These are phyloP conservation scores for Anguilla marmorata DNA, from an alignment of 2,797 vertebrate species.

Conservation along the genomic window DNA sequence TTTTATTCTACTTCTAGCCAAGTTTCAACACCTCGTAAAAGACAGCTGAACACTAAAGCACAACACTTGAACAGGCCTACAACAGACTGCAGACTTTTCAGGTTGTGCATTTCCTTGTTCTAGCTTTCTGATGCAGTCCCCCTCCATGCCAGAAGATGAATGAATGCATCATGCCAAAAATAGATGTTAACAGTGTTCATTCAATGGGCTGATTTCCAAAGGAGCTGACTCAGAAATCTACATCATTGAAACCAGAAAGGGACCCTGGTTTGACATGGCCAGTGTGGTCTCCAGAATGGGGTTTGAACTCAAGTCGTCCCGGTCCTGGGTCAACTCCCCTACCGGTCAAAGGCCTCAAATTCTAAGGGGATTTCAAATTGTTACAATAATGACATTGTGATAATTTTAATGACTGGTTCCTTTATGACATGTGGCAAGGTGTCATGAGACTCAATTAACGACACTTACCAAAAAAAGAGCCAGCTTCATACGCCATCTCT, in stretches of 20 bases:
- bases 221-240: neutral
- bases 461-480: neutral
- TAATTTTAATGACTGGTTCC: neutral
- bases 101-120: neutral
- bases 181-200: neutral
- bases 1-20: neutral
- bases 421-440: neutral
- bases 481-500: neutral
- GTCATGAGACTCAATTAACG: neutral
- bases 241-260: neutral
- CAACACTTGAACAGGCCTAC: neutral
- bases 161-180: neutral
- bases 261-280: neutral
- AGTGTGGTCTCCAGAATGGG: neutral
- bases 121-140: neutral
- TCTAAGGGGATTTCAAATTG: neutral
- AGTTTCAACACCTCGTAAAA: neutral
- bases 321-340: neutral
- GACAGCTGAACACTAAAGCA: neutral
- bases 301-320: neutral
- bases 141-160: neutral
- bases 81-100: neutral
- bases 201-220: neutral
- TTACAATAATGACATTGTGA: neutral
- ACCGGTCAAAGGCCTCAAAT: neutral